Conservation (phyloP, 2,113 vertebrate genomes). For the Pangasianodon gigas region DNA sequence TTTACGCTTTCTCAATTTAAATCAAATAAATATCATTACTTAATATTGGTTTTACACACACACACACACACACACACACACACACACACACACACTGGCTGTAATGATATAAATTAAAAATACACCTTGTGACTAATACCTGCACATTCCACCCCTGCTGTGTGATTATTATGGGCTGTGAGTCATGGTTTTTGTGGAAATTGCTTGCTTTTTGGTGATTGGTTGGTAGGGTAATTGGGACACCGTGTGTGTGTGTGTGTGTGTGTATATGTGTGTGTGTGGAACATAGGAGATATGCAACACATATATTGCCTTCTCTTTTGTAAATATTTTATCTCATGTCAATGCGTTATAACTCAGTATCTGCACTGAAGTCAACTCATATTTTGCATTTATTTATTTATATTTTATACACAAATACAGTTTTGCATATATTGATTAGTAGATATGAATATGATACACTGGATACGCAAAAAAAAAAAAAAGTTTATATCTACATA, state of each 20-base stretch:
- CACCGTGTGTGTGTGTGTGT: neutral
- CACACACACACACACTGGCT: conserved; percentile 35
- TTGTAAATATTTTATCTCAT: neutral
- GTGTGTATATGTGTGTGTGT: neutral
- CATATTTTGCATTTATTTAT: neutral
- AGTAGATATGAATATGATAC: neutral
- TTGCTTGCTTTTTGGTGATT: conserved; percentile 39
- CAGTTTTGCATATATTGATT: neutral
- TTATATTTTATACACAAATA: neutral
- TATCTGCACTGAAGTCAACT: too few relatives aligned
- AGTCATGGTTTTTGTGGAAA: conserved; percentile 42
- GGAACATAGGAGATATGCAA: neutral
- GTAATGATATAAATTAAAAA: conserved; percentile 33
- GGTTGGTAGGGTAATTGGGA: conserved; percentile 31
- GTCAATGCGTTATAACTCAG: neutral
- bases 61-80: conserved; percentile 45
- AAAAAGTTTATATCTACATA: neutral
- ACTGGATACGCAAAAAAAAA: neutral
- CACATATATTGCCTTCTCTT: neutral
- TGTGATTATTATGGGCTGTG: conserved; percentile 43
- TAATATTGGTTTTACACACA: neutral
- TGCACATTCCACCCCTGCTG: conserved; percentile 28
- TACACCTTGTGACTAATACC: conserved; percentile 44
- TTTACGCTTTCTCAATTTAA: neutral
- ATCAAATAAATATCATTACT: conserved; percentile 1